A percentile compares a stretch with the other conserved stretches of the same genome.
phyloP scores from a whole-genome alignment of 2,888 invertebrate genomes.

The Labia minor region DNA sequence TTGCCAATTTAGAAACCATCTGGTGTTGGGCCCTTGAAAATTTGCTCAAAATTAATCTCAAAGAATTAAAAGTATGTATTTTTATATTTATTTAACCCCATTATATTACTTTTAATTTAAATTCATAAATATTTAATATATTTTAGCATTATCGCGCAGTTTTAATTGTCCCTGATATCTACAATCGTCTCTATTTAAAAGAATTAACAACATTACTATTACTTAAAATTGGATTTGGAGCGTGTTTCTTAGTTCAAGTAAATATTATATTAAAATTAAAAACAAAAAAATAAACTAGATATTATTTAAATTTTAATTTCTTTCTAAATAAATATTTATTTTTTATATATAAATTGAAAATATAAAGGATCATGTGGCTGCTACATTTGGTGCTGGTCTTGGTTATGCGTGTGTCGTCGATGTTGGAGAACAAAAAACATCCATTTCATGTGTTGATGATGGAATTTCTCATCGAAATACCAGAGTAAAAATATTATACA shows the following conservation, averaged over 20 bases:
- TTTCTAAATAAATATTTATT: background rate
- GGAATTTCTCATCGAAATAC: constrained; percentile 85
- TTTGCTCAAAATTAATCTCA: constrained; percentile 60
- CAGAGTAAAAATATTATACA: constrained; percentile 49
- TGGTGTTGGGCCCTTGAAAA: constrained; percentile 73
- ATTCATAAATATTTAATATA: background rate
- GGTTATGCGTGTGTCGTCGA: constrained; percentile 89
- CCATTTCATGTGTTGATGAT: constrained; percentile 92
- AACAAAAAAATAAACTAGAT: too few relatives aligned
- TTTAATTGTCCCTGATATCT: constrained; percentile 79
- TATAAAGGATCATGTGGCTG: constrained; percentile 77
- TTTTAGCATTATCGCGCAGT: constrained; percentile 69
- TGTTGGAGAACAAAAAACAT: constrained; percentile 90
- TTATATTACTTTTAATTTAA: constrained; percentile 17
- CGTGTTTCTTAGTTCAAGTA: constrained; percentile 73
- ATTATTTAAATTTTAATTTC: constrained; percentile 33
- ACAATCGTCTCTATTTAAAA: constrained; percentile 72
- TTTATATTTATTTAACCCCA: background rate
- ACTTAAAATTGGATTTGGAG: constrained; percentile 71
- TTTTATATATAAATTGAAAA: too few relatives aligned
- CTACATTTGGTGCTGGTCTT: constrained; percentile 72
- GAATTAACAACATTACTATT: constrained; percentile 72
- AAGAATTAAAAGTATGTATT: constrained; percentile 39
- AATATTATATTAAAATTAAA: constrained; percentile 32
- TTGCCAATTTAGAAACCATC: constrained; percentile 77